phyloP scores from a whole-genome alignment of 2,888 invertebrate genomes.

The Papilio gigon region DNA sequence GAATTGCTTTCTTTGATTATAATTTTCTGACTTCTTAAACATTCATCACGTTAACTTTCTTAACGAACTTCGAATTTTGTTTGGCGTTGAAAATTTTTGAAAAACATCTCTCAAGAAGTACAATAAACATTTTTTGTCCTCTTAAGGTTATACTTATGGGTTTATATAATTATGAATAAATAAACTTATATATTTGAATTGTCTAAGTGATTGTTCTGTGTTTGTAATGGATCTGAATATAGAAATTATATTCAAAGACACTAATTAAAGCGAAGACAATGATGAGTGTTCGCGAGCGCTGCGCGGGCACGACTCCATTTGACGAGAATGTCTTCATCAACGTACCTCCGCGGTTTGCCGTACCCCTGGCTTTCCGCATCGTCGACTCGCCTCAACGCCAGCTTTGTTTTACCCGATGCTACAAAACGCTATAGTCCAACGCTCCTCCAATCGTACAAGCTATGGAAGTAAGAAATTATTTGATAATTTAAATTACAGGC shows the following conservation, averaged over 20 bases:
- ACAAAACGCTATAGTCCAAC: conserved; percentile 52
- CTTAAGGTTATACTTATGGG: no score
- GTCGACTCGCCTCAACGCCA: conserved; percentile 54
- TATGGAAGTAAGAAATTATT: conserved; percentile 49
- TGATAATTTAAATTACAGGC: no score
- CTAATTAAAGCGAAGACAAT: conserved; percentile 37
- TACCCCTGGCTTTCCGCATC: conserved; percentile 62
- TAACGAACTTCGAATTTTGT: conserved; percentile 33
- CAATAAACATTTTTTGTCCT: background rate
- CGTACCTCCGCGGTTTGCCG: conserved; percentile 59
- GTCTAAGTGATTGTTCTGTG: background rate
- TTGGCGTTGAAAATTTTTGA: conserved; percentile 19
- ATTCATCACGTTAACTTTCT: conserved; percentile 40
- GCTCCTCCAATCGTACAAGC: conserved; percentile 27
- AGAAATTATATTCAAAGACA: conserved; percentile 10
- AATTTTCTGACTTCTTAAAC: conserved; percentile 39
- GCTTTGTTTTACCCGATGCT: conserved; percentile 61
- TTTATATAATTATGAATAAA: no score
- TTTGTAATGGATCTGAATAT: background rate
- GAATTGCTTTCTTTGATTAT: conserved; percentile 41
- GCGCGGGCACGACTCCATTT: conserved; percentile 55
- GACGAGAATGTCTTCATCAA: conserved; percentile 65
- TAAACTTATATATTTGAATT: background rate
- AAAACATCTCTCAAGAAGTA: background rate
- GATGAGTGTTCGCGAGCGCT: conserved; percentile 35